Percentiles rank a stretch among this genome's conserved stretches.
These are phyloP conservation scores for Eilema caniola DNA, from an alignment of 2,888 invertebrate species.

Conservation along the genomic window DNA sequence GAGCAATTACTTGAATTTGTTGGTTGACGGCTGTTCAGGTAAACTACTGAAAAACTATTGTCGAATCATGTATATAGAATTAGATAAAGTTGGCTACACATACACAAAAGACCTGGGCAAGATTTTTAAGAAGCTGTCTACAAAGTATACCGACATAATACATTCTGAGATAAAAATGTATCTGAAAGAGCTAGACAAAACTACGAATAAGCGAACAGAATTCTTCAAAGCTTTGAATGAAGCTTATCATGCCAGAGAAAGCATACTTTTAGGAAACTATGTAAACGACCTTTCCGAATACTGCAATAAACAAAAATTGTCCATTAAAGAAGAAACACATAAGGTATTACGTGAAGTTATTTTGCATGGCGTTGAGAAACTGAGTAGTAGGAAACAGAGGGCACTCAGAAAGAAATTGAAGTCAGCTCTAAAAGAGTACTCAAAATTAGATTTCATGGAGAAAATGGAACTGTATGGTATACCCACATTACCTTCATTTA, in stretches of 20 bases:
- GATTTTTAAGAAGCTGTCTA: conserved; percentile 53
- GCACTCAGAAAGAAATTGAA: conserved; percentile 54
- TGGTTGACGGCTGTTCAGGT: conserved; percentile 53
- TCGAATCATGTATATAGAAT: conserved; percentile 46
- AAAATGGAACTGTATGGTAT: conserved; percentile 3
- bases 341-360: conserved; percentile 45
- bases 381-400: conserved; percentile 43
- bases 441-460: not conserved
- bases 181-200: conserved; percentile 43
- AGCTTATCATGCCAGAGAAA: conserved; percentile 58
- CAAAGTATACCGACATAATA: conserved; percentile 53
- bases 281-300: conserved; percentile 53
- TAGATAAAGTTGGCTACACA: conserved; percentile 48
- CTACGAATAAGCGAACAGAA: conserved; percentile 16
- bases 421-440: conserved; percentile 17
- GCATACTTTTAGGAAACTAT: conserved; percentile 61
- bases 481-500: not conserved
- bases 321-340: conserved; percentile 46
- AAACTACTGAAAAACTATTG: conserved; percentile 56
- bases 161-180: conserved; percentile 52
- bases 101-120: conserved; percentile 53
- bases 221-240: conserved; percentile 65
- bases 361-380: conserved; percentile 34
- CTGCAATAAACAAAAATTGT: conserved; percentile 38
- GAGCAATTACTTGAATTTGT: conserved; percentile 51